Conservation (phyloP, 1,140 invertebrate species). For the Lasioglossum baleicum region DNA sequence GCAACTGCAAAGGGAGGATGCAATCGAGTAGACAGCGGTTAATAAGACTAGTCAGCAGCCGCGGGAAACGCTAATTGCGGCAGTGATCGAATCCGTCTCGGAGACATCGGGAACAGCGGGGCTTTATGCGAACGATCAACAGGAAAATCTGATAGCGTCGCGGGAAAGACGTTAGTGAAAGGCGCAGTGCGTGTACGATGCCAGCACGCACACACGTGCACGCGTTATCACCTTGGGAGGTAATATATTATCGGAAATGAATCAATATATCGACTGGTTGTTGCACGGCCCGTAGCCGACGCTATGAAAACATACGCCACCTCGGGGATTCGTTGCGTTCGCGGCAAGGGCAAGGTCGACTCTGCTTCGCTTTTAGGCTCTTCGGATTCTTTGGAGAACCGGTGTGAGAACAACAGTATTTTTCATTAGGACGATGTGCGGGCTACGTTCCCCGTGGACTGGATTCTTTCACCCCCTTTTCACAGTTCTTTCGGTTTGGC, state of each 20-base stretch:
- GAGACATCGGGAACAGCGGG: no score
- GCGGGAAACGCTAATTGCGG: neutral
- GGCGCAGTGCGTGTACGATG: constrained; percentile 2
- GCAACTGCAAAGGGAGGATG: no score
- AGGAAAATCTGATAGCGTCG: neutral
- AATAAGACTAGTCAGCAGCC: no score
- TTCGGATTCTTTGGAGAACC: neutral
- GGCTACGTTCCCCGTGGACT: no score
- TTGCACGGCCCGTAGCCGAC: constrained; percentile 37
- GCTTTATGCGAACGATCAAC: neutral
- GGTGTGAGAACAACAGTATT: no score
- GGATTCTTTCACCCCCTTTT: no score
- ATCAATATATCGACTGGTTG: constrained; percentile 62
- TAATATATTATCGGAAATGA: constrained; percentile 65
- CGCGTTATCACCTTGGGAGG: constrained; percentile 51
- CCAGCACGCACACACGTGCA: neutral
- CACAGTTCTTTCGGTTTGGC: no score
- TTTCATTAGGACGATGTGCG: no score
- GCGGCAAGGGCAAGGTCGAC: constrained; percentile 56
- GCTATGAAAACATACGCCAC: constrained; percentile 41
- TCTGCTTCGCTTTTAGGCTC: neutral
- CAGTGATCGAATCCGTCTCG: neutral
- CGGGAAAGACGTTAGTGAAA: constrained; percentile 2
- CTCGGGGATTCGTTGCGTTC: constrained; percentile 51
- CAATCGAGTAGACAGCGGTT: no score